These are phyloP conservation scores for Myiagra hebetior DNA, from an alignment of 2,113 vertebrate species.

Conservation along the genomic window DNA sequence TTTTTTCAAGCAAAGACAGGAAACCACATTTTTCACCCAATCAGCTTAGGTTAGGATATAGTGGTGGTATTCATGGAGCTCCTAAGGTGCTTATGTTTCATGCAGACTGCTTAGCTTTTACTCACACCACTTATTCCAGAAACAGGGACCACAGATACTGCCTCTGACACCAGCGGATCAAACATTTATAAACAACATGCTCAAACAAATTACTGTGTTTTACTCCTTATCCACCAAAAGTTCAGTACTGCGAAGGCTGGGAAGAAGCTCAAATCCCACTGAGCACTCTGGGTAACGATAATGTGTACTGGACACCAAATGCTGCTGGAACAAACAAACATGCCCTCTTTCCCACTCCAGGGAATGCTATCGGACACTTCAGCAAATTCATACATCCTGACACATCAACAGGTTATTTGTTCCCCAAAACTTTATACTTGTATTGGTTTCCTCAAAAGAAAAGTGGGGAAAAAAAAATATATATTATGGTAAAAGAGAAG, in stretches of 20 bases:
- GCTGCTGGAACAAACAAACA: background rate
- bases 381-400: background rate
- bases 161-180: background rate
- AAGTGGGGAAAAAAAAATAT: background rate
- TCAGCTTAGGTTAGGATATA: conserved; percentile 14
- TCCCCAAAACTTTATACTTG: background rate
- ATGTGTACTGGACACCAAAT: background rate
- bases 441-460: background rate
- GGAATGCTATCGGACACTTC: background rate
- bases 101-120: background rate
- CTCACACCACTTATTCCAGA: conserved; percentile 17
- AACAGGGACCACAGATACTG: background rate
- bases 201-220: background rate
- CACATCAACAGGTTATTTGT: background rate
- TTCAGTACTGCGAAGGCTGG: background rate
- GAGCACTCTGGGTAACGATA: background rate
- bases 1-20: conserved; percentile 42
- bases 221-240: background rate
- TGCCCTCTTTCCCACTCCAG: background rate
- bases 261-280: background rate
- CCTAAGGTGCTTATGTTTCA: conserved; percentile 1
- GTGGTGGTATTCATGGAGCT: conserved; percentile 9
- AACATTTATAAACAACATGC: background rate
- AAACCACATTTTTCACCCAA: conserved; percentile 57
- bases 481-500: background rate